Base-by-base conservation (phyloP, 2,797 vertebrate genomes). In the Sus cebifrons region DNA sequence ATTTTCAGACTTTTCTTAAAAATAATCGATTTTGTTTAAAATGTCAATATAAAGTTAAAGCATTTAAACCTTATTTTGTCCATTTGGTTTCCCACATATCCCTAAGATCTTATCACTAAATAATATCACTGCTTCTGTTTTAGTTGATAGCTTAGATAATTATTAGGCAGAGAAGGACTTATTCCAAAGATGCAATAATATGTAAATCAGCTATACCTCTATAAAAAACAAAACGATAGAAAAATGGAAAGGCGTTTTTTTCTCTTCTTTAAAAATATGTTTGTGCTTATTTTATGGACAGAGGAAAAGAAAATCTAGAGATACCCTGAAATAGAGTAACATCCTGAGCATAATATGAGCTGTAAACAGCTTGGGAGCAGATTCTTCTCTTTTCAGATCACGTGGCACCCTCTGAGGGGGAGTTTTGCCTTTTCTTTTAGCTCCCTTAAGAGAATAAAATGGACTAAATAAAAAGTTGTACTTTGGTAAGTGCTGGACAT, bases 51-150 rank as follows among this genome's bases (percentile, higher is more conserved):
- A 87, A 94, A 96, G 86, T 95, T 84, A 90, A 94, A 97, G 79
- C 95, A 96, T 89, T 86, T 70, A 92, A 44, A 78, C 32, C 23
- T 97, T 90, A 86, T 89, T 96, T 94, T 93, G 52, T 77, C 90
- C 65, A 29, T 95, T 85, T 93, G 56, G 23, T 94, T 97, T 84
- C 9, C 56, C 62, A 81, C 70, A 70, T 93, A 82, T 87, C 20
- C 75, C 25, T 25, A 82, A 85, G 81, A 85, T 78, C 52, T 49
- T 73, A 0, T 95, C 89, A 70, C 23, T 85, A 94, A 40, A 44
- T 60, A 14, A 17, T 88, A 0, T n/a, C 21, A 52, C 62, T 44
- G 40, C 62, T 75, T 91, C 52, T 65, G 49, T 81, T 97, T 97
- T 79, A 32, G 8, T 87, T 82, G 27, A 15, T 93, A 78, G 36